These are phyloP conservation scores for Lampris megalopsis DNA, from an alignment of 2,113 vertebrate species.

Conservation along the genomic window DNA sequence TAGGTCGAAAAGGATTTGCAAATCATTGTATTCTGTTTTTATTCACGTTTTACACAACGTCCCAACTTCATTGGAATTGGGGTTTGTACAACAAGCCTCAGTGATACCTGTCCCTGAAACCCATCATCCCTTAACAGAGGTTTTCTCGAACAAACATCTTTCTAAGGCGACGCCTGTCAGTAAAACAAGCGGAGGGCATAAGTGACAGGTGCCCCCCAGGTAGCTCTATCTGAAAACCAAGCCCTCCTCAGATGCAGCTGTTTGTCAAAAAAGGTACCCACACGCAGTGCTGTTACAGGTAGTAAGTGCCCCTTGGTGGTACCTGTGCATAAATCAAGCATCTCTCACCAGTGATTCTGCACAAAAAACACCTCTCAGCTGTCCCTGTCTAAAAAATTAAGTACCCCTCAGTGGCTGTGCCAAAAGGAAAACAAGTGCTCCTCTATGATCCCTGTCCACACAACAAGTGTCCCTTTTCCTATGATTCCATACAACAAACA, in stretches of 20 bases:
- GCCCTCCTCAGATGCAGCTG: conserved; percentile 31
- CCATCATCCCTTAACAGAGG: conserved; percentile 31
- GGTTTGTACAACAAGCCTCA: conserved; percentile 10
- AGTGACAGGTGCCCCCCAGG: conserved; percentile 30
- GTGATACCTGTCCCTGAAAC: conserved; percentile 18
- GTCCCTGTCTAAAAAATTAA: conserved; percentile 48
- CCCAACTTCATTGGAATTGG: too few species aligned
- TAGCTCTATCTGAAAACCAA: conserved; percentile 41
- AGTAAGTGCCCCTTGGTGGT: conserved; percentile 18
- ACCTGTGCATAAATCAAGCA: conserved; percentile 53
- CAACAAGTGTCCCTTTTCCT: conserved; percentile 12
- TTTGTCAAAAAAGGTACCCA: conserved; percentile 28
- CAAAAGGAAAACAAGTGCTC: conserved; percentile 37
- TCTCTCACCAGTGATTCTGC: conserved; percentile 51
- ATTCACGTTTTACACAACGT: too few species aligned
- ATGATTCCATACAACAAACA: conserved; percentile 29
- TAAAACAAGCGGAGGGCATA: conserved; percentile 51
- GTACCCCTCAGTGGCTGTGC: conserved; percentile 32
- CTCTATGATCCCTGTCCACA: conserved; percentile 4
- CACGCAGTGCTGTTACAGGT: neutral
- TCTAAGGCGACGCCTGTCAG: conserved; percentile 51
- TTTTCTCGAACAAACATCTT: conserved; percentile 37
- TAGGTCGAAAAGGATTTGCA: too few species aligned
- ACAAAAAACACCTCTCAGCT: conserved; percentile 48
- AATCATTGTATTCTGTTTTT: too few species aligned